phyloP scores from a whole-genome alignment of 2,888 invertebrate genomes.

The Dasysyrphus tricinctus region DNA sequence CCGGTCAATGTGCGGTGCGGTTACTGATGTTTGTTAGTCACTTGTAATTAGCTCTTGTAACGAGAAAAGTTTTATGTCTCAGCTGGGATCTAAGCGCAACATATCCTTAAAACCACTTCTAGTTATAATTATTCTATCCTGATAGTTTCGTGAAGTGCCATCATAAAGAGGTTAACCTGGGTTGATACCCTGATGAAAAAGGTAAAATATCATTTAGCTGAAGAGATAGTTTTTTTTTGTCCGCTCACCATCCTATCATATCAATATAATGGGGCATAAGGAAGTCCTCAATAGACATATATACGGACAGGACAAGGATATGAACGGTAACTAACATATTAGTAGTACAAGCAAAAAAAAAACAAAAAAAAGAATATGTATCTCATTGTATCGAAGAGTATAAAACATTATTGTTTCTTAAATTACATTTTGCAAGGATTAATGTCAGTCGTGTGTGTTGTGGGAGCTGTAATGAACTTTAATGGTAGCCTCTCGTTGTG shows the following conservation, averaged over 20 bases:
- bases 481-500: slow-evolving; percentile 62
- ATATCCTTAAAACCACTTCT: slow-evolving; percentile 47
- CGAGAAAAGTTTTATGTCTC: slow-evolving; percentile 75
- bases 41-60: slow-evolving; percentile 74
- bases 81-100: slow-evolving; percentile 58
- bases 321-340: slow-evolving; percentile 20
- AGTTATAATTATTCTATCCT: slow-evolving; percentile 10
- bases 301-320: background rate
- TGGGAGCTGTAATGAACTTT: slow-evolving; percentile 66
- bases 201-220: slow-evolving; percentile 57
- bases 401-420: slow-evolving; percentile 72
- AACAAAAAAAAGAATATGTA: slow-evolving; percentile 30
- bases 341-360: slow-evolving; percentile 5
- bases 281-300: background rate
- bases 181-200: slow-evolving; percentile 32
- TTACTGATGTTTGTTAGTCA: slow-evolving; percentile 41
- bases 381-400: slow-evolving; percentile 55
- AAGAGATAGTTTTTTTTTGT: slow-evolving; percentile 31
- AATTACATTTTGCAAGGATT: slow-evolving; percentile 75
- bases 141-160: slow-evolving; percentile 53
- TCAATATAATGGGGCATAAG: background rate
- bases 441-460: slow-evolving; percentile 57
- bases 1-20: slow-evolving; percentile 62
- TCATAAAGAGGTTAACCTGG: slow-evolving; percentile 29
- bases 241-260: background rate